Evolutionary conservation across 2,797 vertebrate genomes (phyloP), one percentile per base, ranked within the genome.

Genomic region (Falco concolor): DNA sequence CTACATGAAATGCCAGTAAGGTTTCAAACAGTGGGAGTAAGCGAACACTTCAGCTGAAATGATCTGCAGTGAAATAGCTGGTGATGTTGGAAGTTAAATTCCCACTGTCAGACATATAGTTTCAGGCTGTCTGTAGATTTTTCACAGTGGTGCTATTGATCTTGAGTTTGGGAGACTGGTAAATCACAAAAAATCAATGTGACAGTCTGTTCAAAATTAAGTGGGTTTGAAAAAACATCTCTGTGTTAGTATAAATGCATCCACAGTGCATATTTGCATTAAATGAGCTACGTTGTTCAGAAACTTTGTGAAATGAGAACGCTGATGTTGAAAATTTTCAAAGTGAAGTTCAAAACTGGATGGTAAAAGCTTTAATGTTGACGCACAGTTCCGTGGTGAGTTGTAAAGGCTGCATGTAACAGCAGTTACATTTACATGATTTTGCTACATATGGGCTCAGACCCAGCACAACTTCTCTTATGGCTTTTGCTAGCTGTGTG

Each of bases 111-210:
- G 34, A 53, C 25, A 56, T 57, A 75, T 30, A 38, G 21, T 78
- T 94, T 67, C 61, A 92, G 61, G 15, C 13, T 90, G 34, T 60
- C 42, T 78, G 76, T 64, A 89, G 65, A 72, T 84, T 92, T 88
- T 90, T 90, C 77, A 87, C 61, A 65, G 30, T 50, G 8, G 7
- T 32, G 11, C 7, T 68, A 84, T 92, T 78, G 70, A 89, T 92
- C 83, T 90, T 72, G 61, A 81, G 45, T 72, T 86, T 78, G 30
- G 10, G 17, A 16, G n/a, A 54, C 50, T 11, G 75, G 34, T 94
- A 95, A 87, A 95, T 95, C 54, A 87, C 47, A 69, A 78, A 94
- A 94, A 94, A 90, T 93, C 89, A 69, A 89, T 89, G 38, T 73
- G 53, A 57, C 38, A 61, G 87, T 76, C 34, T 92, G 28, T 86